Evolutionary conservation across 2,888 invertebrate species (phyloP).

Genomic region (Stenodema calcarata): DNA sequence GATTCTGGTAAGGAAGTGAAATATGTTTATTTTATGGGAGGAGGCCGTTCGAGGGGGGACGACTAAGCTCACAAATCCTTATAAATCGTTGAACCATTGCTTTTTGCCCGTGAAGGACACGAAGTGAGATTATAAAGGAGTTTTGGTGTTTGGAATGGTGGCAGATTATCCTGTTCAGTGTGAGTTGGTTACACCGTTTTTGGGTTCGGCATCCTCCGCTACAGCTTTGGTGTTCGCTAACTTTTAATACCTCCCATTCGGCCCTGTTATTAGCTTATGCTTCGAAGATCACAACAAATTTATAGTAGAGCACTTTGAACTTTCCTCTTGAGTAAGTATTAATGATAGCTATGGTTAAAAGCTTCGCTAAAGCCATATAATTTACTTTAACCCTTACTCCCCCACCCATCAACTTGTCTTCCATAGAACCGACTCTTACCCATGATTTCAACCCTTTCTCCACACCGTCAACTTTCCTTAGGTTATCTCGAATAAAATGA

Average conservation of each 20-base stretch:
- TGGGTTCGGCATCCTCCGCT: background rate
- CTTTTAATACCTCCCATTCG: conserved; percentile 7
- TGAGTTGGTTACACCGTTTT: background rate
- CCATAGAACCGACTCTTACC: background rate
- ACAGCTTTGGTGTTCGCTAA: background rate
- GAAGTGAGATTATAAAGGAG: background rate
- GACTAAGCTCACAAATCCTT: conserved; percentile 7
- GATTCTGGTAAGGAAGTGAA: conserved; percentile 1
- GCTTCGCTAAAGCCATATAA: conserved; percentile 36
- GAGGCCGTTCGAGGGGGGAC: background rate
- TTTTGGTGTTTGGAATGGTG: background rate
- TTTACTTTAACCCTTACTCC: conserved; percentile 13
- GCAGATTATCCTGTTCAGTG: background rate
- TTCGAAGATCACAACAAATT: conserved; percentile 40
- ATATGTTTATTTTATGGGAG: background rate
- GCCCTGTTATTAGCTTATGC: conserved; percentile 25
- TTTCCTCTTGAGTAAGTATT: conserved; percentile 41
- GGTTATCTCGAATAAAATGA: conserved; percentile 15
- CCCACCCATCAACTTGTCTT: background rate
- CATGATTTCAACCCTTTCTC: background rate
- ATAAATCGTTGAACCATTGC: conserved; percentile 1
- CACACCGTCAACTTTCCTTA: background rate
- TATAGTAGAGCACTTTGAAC: conserved; percentile 36
- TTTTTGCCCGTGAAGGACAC: background rate
- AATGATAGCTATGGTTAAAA: conserved; percentile 36